A percentile compares a stretch with the other conserved stretches of the same genome.
Conservation (phyloP, 2,797 vertebrate species). For the Hydrocynus forskahlii region DNA sequence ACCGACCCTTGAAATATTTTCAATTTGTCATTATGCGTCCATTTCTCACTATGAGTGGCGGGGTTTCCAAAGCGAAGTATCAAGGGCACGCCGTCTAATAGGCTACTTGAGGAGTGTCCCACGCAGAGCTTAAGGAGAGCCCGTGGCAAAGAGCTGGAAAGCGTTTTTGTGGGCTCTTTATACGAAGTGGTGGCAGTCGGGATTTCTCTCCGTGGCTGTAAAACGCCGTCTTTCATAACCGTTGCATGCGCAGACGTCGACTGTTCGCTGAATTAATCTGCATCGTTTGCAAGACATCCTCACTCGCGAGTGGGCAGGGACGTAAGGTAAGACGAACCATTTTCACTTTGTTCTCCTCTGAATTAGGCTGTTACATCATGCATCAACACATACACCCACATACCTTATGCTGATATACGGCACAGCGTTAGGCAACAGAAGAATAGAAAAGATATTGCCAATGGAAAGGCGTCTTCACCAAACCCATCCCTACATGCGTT, state of each 20-base stretch:
- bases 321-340: slow-evolving; percentile 43
- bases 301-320: slow-evolving; percentile 31
- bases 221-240: slow-evolving; percentile 25
- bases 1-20: too few species aligned
- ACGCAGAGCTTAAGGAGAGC: neutral
- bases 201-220: neutral
- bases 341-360: neutral
- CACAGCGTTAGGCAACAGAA: neutral
- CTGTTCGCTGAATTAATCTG: slow-evolving; percentile 33
- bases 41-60: slow-evolving; percentile 13
- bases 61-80: slow-evolving; percentile 46
- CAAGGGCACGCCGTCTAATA: slow-evolving; percentile 36
- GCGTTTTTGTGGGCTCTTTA: neutral
- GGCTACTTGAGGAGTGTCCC: slow-evolving; percentile 18
- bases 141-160: slow-evolving; percentile 10
- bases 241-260: slow-evolving; percentile 50
- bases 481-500: neutral
- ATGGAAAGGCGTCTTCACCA: neutral
- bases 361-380: neutral
- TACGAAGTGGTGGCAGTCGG: slow-evolving; percentile 12
- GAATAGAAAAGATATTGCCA: neutral
- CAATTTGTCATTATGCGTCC: neutral
- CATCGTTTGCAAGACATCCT: slow-evolving; percentile 50
- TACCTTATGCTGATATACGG: neutral
- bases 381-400: neutral